Percentiles rank a stretch among this genome's conserved stretches.
Evolutionary conservation across 2,888 invertebrate species (phyloP).

Genomic region (Laspeyria flexula): DNA sequence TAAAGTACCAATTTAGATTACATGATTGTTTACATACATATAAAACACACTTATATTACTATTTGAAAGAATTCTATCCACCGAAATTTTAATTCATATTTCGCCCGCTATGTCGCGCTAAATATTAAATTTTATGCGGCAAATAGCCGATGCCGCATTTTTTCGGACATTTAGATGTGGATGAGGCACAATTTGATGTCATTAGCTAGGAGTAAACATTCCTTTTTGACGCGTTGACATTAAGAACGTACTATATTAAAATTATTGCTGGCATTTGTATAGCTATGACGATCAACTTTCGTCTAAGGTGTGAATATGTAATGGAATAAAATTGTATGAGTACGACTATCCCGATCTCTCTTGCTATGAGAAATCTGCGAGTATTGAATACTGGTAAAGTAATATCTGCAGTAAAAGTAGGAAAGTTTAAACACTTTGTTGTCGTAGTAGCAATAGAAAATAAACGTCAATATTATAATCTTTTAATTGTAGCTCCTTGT

Average conservation of each 20-base stretch:
- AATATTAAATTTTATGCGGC: conserved; percentile 66
- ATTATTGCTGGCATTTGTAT: conserved; percentile 36
- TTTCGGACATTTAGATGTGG: conserved; percentile 59
- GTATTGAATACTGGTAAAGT: background rate
- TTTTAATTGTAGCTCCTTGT: conserved; percentile 1
- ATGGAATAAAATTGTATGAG: too few species aligned
- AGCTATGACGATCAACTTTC: background rate
- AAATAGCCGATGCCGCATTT: conserved; percentile 60
- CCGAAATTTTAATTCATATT: background rate
- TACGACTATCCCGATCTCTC: too few species aligned
- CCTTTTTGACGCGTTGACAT: conserved; percentile 55
- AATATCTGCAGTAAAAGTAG: background rate
- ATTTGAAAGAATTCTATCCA: too few species aligned
- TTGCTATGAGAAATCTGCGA: too few species aligned
- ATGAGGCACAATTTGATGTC: conserved; percentile 66
- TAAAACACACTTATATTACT: background rate
- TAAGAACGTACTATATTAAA: conserved; percentile 65
- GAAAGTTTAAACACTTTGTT: background rate
- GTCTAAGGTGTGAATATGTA: background rate
- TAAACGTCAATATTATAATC: background rate
- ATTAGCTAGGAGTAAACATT: conserved; percentile 73
- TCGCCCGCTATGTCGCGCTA: conserved; percentile 51
- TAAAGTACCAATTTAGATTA: too few species aligned
- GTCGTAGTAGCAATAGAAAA: background rate
- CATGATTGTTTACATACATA: background rate